phyloP scores from a whole-genome alignment of 1,140 invertebrate species.

The Papilio glaucus region DNA sequence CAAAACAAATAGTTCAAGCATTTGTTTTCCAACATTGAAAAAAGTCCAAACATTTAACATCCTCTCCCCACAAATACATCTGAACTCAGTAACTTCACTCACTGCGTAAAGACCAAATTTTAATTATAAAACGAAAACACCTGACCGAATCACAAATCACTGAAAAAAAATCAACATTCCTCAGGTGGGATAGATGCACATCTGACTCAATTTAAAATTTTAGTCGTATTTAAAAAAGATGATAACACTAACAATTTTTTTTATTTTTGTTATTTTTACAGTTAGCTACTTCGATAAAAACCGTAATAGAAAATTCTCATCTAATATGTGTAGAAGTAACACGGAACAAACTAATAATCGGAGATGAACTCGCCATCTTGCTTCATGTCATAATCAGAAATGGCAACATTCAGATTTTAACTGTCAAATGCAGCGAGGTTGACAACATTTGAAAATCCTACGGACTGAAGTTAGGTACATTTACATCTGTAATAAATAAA shows the following conservation, averaged over 20 bases:
- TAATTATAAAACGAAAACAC: conserved; percentile 83
- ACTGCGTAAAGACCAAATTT: conserved; percentile 83
- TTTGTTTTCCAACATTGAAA: conserved; percentile 82
- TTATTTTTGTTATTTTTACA: conserved; percentile 55
- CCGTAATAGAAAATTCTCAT: conserved; percentile 73
- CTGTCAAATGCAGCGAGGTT: conserved; percentile 54
- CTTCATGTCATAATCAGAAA: conserved; percentile 74
- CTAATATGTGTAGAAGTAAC: conserved; percentile 70
- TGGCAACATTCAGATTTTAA: conserved; percentile 58
- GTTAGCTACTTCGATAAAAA: conserved; percentile 63
- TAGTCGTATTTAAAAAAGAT: conserved; percentile 59
- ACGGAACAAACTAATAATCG: conserved; percentile 78
- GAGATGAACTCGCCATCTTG: conserved; percentile 83
- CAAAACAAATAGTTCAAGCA: conserved; percentile 84
- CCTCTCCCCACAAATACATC: conserved; percentile 81
- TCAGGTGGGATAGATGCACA: conserved; percentile 83
- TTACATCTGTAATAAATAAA: conserved; percentile 20
- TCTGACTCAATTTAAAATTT: conserved; percentile 55
- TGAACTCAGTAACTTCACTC: conserved; percentile 79
- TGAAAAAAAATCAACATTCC: conserved; percentile 84
- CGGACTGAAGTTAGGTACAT: conserved; percentile 44
- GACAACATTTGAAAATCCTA: conserved; percentile 52
- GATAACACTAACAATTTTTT: conserved; percentile 54
- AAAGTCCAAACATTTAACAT: conserved; percentile 82
- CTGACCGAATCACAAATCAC: conserved; percentile 84